phyloP scores from a whole-genome alignment of 2,888 invertebrate genomes.

The Hyppa rectilinea region DNA sequence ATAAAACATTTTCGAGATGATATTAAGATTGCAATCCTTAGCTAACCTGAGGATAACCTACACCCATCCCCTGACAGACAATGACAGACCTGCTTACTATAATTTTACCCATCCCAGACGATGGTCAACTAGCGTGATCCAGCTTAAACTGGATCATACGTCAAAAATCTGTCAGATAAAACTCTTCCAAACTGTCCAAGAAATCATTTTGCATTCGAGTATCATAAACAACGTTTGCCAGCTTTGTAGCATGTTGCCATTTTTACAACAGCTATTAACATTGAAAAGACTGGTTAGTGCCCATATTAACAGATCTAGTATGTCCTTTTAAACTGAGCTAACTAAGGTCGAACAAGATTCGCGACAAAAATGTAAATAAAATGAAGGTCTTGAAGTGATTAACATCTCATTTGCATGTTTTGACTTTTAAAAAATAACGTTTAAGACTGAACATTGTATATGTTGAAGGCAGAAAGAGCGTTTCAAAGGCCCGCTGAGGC shows the following conservation, averaged over 20 bases:
- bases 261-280: conserved; percentile 15
- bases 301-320: conserved; percentile 7
- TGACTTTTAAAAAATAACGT: background rate
- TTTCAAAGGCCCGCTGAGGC: too few relatives aligned
- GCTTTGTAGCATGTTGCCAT: background rate
- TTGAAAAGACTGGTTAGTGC: conserved; percentile 13
- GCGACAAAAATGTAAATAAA: background rate
- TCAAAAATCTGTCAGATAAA: background rate
- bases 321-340: conserved; percentile 5
- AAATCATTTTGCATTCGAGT: background rate
- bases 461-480: too few relatives aligned
- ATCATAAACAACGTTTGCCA: background rate
- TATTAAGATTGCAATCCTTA: too few relatives aligned
- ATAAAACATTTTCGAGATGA: too few relatives aligned
- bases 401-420: conserved; percentile 2
- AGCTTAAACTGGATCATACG: background rate
- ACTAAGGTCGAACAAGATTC: conserved; percentile 33
- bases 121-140: background rate
- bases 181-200: too few relatives aligned
- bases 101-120: background rate
- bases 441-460: background rate
- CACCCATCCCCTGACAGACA: background rate
- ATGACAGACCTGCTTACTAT: background rate
- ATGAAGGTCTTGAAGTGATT: conserved; percentile 20
- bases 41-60: too few relatives aligned